Evolutionary conservation across 2,113 vertebrate species (phyloP).

Genomic region (Lipophrys pholis): DNA sequence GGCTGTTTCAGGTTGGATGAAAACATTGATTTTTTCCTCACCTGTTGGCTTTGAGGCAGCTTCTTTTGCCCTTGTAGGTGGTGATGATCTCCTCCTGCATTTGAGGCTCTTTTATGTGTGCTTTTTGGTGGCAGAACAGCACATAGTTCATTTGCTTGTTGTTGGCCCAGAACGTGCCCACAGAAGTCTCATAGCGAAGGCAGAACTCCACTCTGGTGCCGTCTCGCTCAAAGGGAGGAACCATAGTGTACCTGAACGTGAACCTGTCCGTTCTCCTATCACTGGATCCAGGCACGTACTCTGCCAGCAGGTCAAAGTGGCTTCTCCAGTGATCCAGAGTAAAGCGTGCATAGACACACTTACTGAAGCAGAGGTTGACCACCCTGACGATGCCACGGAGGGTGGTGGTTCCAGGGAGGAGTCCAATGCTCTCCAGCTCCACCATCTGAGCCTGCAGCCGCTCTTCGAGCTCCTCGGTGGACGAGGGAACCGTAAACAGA

Average conservation of each 20-base stretch:
- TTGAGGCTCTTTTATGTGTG: slow-evolving; percentile 66
- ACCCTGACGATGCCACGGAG: slow-evolving; percentile 91
- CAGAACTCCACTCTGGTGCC: slow-evolving; percentile 92
- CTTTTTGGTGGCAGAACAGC: slow-evolving; percentile 89
- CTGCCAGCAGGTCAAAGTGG: slow-evolving; percentile 90
- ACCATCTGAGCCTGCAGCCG: slow-evolving; percentile 88
- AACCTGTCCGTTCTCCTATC: slow-evolving; percentile 92
- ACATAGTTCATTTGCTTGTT: slow-evolving; percentile 91
- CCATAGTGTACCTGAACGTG: slow-evolving; percentile 88
- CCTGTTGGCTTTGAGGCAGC: slow-evolving; percentile 92
- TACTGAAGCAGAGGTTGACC: slow-evolving; percentile 92
- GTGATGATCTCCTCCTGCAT: slow-evolving; percentile 81
- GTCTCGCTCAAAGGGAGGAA: slow-evolving; percentile 86
- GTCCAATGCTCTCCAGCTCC: slow-evolving; percentile 87
- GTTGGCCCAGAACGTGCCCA: slow-evolving; percentile 94
- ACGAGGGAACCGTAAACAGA: slow-evolving; percentile 86
- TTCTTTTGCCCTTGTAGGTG: slow-evolving; percentile 86
- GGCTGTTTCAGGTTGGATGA: slow-evolving; percentile 32
- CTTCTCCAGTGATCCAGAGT: slow-evolving; percentile 90
- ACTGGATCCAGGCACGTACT: slow-evolving; percentile 92
- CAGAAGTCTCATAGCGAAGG: slow-evolving; percentile 90
- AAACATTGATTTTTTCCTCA: slow-evolving; percentile 77
- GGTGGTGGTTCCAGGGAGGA: slow-evolving; percentile 84
- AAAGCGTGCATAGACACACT: slow-evolving; percentile 88
- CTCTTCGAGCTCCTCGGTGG: slow-evolving; percentile 85